Evolutionary conservation across 2,113 vertebrate genomes (phyloP).

Genomic region (Micronycteris hirsuta): DNA sequence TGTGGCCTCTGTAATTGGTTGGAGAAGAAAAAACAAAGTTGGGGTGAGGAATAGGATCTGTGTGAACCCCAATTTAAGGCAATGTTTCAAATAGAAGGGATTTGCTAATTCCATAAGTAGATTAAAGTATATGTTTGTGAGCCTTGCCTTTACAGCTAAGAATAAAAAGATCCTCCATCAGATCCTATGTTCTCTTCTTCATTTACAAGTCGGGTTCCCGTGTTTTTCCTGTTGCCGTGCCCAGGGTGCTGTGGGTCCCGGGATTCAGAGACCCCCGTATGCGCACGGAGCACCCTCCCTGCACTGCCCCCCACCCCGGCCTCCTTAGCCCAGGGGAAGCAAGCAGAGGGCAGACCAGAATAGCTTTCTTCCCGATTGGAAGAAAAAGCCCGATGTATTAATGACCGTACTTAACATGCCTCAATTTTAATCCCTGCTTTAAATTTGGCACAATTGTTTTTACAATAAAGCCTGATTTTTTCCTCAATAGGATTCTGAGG

Average conservation of each 20-base stretch:
- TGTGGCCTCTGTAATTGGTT: accelerated
- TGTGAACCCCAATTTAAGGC: not conserved
- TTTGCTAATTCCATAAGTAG: not conserved
- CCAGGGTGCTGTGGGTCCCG: no score
- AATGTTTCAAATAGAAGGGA: not conserved
- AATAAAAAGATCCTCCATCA: not conserved
- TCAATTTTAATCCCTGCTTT: slow-evolving; percentile 61
- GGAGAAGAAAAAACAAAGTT: not conserved
- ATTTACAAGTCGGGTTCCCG: not conserved
- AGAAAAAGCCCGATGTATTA: slow-evolving; percentile 36
- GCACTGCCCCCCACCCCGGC: accelerated
- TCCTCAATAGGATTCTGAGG: slow-evolving; percentile 46
- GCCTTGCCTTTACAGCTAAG: not conserved
- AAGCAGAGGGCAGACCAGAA: not conserved
- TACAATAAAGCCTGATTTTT: slow-evolving; percentile 63
- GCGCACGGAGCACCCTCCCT: accelerated
- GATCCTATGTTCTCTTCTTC: not conserved
- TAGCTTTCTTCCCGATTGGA: not conserved
- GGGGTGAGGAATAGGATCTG: not conserved
- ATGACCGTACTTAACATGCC: slow-evolving; percentile 23
- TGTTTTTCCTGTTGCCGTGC: not conserved
- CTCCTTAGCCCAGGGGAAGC: not conserved
- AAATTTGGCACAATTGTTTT: slow-evolving; percentile 62
- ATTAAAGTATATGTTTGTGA: not conserved
- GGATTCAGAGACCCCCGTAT: not conserved